A percentile compares a stretch with the other conserved stretches of the same genome.
phyloP scores from a whole-genome alignment of 2,797 vertebrate genomes.

The Falco novaeseelandiae region DNA sequence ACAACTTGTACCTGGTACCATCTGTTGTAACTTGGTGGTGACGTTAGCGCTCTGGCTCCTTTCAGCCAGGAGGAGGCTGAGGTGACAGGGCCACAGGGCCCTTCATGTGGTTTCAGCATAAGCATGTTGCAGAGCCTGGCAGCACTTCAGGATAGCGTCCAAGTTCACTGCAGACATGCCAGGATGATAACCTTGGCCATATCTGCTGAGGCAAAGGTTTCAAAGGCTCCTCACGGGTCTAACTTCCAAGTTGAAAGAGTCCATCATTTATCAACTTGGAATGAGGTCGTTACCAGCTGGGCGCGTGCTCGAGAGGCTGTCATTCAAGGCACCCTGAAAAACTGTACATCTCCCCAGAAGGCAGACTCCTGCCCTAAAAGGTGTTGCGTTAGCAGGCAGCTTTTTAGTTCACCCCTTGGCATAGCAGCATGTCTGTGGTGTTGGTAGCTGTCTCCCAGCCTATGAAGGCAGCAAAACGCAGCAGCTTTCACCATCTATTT shows the following conservation, averaged over 20 bases:
- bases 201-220: neutral
- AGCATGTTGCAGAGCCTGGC: neutral
- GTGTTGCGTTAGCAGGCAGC: neutral
- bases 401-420: neutral
- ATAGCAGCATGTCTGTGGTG: neutral
- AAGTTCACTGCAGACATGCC: neutral
- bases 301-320: neutral
- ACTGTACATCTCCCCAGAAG: neutral
- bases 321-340: neutral
- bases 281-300: neutral
- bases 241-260: neutral
- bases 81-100: neutral
- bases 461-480: neutral
- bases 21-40: neutral
- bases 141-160: neutral
- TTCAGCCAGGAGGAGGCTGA: neutral
- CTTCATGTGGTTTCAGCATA: neutral
- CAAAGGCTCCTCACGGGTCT: neutral
- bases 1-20: neutral
- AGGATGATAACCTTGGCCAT: constrained; percentile 3
- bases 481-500: neutral
- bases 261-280: neutral
- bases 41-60: neutral
- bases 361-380: neutral
- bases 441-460: neutral